These are phyloP conservation scores for Pantherophis guttatus DNA, from an alignment of 2,113 vertebrate genomes.

Conservation along the genomic window DNA sequence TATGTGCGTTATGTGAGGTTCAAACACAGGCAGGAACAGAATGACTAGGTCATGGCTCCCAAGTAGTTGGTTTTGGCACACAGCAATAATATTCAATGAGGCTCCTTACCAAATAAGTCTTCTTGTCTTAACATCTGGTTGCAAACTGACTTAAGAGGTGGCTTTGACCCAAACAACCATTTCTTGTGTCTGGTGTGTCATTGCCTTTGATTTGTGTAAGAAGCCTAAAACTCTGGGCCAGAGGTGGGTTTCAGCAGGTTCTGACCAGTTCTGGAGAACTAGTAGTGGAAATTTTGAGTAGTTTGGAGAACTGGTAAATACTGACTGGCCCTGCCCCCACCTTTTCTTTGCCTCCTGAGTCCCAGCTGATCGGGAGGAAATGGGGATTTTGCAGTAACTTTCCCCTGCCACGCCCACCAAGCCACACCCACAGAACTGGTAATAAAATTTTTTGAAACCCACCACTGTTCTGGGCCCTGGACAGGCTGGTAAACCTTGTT, in stretches of 20 bases:
- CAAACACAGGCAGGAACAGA: neutral
- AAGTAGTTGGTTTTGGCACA: neutral
- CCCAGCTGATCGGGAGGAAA: too few relatives aligned
- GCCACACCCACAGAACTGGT: too few relatives aligned
- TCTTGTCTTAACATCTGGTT: neutral
- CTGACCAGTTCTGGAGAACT: too few relatives aligned
- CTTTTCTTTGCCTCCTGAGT: too few relatives aligned
- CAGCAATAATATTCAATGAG: neutral
- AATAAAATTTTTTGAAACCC: too few relatives aligned
- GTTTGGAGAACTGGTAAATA: too few relatives aligned
- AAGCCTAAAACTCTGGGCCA: neutral
- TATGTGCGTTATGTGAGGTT: neutral
- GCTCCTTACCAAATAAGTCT: neutral
- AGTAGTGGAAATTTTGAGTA: too few relatives aligned
- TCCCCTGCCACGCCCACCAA: too few relatives aligned
- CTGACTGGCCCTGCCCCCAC: too few relatives aligned
- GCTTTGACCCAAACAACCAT: neutral
- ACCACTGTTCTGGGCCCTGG: neutral
- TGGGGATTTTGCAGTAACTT: too few relatives aligned
- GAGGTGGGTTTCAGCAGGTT: too few relatives aligned
- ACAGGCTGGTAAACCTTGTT: neutral
- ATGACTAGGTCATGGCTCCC: neutral
- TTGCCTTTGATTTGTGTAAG: neutral
- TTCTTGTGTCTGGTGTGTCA: neutral
- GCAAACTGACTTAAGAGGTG: neutral